Conservation (phyloP, 1,140 invertebrate species). For the Cydia strobilella region DNA sequence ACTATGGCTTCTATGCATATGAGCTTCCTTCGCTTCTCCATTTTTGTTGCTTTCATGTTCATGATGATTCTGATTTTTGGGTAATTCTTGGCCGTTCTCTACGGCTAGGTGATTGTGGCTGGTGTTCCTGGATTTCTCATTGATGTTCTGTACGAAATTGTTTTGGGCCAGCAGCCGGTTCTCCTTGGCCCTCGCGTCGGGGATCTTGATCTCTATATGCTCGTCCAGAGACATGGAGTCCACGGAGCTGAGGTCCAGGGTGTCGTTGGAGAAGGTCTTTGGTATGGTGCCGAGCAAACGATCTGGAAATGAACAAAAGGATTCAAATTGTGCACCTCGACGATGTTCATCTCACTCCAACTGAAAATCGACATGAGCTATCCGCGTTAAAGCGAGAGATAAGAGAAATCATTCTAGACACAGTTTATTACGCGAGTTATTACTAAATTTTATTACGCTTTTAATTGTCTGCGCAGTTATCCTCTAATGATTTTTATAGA, state of each 20-base stretch:
- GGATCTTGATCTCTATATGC: conserved; percentile 79
- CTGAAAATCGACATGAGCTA: not conserved
- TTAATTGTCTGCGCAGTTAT: not conserved
- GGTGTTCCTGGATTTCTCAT: conserved; percentile 63
- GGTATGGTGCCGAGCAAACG: conserved; percentile 75
- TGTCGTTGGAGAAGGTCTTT: conserved; percentile 78
- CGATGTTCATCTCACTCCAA: not conserved
- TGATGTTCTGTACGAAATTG: conserved; percentile 72
- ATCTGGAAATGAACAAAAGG: conserved; percentile 57
- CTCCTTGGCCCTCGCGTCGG: conserved; percentile 72
- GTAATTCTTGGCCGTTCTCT: conserved; percentile 57
- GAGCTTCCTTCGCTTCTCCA: conserved; percentile 36
- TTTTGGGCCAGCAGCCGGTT: conserved; percentile 75
- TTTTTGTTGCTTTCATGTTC: conserved; percentile 43
- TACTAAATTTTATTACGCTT: not conserved
- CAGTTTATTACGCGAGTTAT: not conserved
- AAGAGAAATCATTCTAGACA: not conserved
- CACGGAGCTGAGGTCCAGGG: conserved; percentile 76
- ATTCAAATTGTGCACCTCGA: conserved; percentile 6
- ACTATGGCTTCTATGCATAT: conserved; percentile 71
- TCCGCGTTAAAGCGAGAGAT: not conserved
- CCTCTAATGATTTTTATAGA: not conserved
- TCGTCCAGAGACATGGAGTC: conserved; percentile 79
- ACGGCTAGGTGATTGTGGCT: conserved; percentile 67
- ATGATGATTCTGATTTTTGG: conserved; percentile 50